These are phyloP conservation scores for Pristionchus exspectatus DNA, from an alignment of 2,888 invertebrate species.

Conservation along the genomic window DNA sequence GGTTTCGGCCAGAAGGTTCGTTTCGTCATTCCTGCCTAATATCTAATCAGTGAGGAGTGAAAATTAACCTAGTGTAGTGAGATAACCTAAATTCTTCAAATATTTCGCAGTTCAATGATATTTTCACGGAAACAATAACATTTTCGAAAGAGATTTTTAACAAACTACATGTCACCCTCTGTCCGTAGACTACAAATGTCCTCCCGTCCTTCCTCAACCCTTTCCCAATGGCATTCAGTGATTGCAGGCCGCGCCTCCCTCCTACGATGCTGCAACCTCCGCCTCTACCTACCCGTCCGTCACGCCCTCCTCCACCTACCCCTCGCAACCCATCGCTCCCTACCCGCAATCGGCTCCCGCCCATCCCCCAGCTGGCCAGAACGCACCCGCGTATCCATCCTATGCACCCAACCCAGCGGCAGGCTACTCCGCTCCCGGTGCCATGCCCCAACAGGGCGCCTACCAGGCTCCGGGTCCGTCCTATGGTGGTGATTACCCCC, in stretches of 20 bases:
- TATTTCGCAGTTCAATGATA: too few relatives aligned
- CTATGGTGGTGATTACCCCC: constrained; percentile 40
- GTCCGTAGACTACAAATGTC: not conserved
- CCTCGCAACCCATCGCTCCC: constrained; percentile 56
- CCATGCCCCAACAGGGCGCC: not conserved
- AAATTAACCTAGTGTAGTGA: not conserved
- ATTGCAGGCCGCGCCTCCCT: constrained; percentile 56
- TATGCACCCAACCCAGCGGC: constrained; percentile 63
- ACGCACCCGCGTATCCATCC: constrained; percentile 66
- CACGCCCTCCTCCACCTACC: constrained; percentile 56
- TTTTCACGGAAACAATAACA: not conserved
- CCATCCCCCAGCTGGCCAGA: constrained; percentile 60
- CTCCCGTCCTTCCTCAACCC: not conserved
- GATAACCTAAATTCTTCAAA: too few relatives aligned
- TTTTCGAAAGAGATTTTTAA: not conserved
- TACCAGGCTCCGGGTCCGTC: constrained; percentile 5
- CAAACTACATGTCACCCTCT: not conserved
- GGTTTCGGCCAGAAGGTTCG: constrained; percentile 60
- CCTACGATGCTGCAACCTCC: constrained; percentile 51
- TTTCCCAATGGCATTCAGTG: constrained; percentile 39
- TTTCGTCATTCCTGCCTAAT: not conserved
- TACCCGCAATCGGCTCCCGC: constrained; percentile 61
- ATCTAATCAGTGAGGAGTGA: not conserved
- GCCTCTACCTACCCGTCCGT: constrained; percentile 33
- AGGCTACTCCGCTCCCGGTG: constrained; percentile 36